Conservation (phyloP, 2,888 invertebrate species). For the Spilarctia lutea region DNA sequence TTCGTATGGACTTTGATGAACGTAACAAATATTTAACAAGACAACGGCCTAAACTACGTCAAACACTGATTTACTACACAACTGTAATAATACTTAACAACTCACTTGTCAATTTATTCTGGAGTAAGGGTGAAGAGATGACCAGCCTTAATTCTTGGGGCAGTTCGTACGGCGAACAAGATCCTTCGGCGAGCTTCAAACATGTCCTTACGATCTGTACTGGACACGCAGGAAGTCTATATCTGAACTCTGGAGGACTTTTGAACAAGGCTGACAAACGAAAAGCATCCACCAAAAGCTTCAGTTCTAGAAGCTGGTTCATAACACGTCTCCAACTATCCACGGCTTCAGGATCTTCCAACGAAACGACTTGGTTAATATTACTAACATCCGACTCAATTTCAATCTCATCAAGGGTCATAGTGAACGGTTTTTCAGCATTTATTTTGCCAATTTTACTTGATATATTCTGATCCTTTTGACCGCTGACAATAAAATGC, state of each 20-base stretch:
- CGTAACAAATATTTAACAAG: too few relatives aligned
- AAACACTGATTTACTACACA: neutral
- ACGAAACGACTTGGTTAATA: constrained; percentile 71
- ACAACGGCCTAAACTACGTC: neutral
- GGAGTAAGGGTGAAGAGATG: constrained; percentile 74
- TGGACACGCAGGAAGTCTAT: constrained; percentile 73
- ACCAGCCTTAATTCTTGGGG: constrained; percentile 88
- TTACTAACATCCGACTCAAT: constrained; percentile 79
- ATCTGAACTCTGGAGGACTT: constrained; percentile 76
- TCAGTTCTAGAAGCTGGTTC: constrained; percentile 84
- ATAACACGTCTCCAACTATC: constrained; percentile 82
- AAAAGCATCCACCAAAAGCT: constrained; percentile 87
- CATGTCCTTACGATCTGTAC: constrained; percentile 88
- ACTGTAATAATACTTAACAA: constrained; percentile 16
- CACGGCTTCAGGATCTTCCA: constrained; percentile 75
- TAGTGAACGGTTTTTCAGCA: constrained; percentile 73
- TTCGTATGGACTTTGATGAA: too few relatives aligned
- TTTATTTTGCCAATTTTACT: constrained; percentile 65
- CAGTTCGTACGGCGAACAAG: constrained; percentile 87
- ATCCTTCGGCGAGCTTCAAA: constrained; percentile 88
- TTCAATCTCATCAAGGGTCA: constrained; percentile 77
- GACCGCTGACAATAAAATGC: constrained; percentile 73
- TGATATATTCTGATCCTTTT: constrained; percentile 69
- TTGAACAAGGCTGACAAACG: constrained; percentile 86
- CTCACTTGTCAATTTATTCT: constrained; percentile 75